These are phyloP conservation scores for Unio pictorum DNA, from an alignment of 2,888 invertebrate genomes.

Conservation along the genomic window DNA sequence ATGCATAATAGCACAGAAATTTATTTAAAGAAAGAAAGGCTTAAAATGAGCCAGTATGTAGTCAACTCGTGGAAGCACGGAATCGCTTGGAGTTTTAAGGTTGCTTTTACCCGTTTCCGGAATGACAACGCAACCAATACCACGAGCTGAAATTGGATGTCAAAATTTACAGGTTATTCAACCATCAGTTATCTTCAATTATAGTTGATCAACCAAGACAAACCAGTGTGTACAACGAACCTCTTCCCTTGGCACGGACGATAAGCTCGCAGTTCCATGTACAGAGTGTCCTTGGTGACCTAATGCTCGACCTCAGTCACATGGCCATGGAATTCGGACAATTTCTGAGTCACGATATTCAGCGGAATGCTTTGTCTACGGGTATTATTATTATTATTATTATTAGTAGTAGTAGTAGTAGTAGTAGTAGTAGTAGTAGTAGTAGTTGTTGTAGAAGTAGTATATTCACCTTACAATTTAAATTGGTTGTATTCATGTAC, in stretches of 20 bases:
- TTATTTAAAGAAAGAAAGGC: too few species aligned
- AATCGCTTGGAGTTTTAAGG: too few species aligned
- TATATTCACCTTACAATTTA: too few species aligned
- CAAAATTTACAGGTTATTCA: background rate
- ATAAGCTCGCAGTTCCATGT: slow-evolving; percentile 29
- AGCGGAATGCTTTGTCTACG: slow-evolving; percentile 34
- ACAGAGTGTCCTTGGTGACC: slow-evolving; percentile 3
- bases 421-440: background rate
- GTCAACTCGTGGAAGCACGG: too few species aligned
- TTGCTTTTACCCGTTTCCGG: too few species aligned
- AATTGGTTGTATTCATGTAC: too few species aligned
- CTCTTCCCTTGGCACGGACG: slow-evolving; percentile 22
- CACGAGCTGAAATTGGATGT: too few species aligned
- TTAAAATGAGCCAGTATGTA: too few species aligned
- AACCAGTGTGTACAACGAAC: slow-evolving; percentile 5
- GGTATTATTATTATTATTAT: slow-evolving; percentile 13
- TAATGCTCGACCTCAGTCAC: slow-evolving; percentile 17
- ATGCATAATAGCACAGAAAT: too few species aligned
- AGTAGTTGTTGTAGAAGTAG: background rate
- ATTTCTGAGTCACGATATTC: slow-evolving; percentile 38
- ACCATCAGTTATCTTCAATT: background rate
- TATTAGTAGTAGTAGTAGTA: background rate
- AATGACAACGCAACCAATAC: too few species aligned
- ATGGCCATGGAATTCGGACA: slow-evolving; percentile 41
- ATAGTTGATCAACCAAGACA: slow-evolving; percentile 23